Base-by-base conservation (phyloP, 2,888 invertebrate genomes). In the Drosophila phalerata region DNA sequence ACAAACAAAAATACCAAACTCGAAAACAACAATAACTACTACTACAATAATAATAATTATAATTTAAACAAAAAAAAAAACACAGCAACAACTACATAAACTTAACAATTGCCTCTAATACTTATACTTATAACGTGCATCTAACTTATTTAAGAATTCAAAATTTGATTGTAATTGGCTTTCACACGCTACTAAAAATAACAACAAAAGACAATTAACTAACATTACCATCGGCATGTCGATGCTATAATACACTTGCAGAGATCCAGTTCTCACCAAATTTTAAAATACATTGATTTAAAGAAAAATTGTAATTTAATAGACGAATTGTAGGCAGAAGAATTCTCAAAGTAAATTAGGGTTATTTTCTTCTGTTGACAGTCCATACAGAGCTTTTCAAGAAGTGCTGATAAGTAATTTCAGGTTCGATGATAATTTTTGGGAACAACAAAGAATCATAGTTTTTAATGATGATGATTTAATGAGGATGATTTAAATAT, bases 141-240 rank as follows among this genome's bases (percentile, higher is more conserved):
- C 76, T 77, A 73, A 76, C 66, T 42, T 30, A n/a, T 64, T 43
- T 65, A 51, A 69, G 40, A 60, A 62, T 68, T 6, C 11, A 55
- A 49, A 30, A 28, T 40, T 73, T 58, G 32, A 49, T 73, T 61
- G 48, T 71, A 73, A 86, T 82, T 82, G 82, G 82, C 69, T 78
- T 81, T 63, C 49, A 83, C 73, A 63, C 49, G 79, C 66, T 79
- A 83, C 77, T 78, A 77, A 78, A 76, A 64, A 67, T 9, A 45
- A 48, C 53, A 49, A 69, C 43, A 37, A 51, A 51, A 52, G 40
- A 55, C 30, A 30, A 32, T 9, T 32, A 56, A 45, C 19, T 22
- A 2, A 57, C 68, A 17, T 10, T 3, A 40, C 28, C n/a, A 52
- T 58, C 55, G 73, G 77, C 6, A 15, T 28, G 28, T 45, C 77